A percentile compares a stretch with the other conserved stretches of the same genome.
phyloP scores from a whole-genome alignment of 1,140 invertebrate species.

The Grapholita molesta region DNA sequence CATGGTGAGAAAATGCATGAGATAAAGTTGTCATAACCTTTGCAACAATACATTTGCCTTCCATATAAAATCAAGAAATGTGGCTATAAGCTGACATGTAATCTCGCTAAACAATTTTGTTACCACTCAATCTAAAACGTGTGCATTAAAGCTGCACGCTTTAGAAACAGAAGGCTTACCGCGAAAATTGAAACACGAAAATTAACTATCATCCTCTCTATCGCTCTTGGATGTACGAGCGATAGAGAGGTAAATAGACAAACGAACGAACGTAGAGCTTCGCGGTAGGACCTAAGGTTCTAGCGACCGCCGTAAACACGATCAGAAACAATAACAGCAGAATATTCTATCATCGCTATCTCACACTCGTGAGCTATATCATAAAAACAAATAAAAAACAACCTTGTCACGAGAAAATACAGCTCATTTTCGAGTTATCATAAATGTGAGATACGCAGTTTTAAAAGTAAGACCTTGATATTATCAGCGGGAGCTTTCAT shows the following conservation, averaged over 20 bases:
- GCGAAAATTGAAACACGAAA: too few relatives aligned
- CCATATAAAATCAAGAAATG: neutral
- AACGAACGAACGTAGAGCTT: too few relatives aligned
- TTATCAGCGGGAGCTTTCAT: conserved; percentile 36
- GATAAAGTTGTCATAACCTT: neutral
- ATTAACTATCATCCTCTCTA: too few relatives aligned
- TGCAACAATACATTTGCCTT: neutral
- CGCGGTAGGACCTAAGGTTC: too few relatives aligned
- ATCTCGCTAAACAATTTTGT: conserved; percentile 8
- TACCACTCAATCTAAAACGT: conserved; percentile 11
- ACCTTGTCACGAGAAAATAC: neutral
- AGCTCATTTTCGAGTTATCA: neutral
- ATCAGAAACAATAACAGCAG: conserved; percentile 35
- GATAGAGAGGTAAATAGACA: too few relatives aligned
- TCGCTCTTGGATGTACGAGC: too few relatives aligned
- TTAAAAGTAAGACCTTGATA: neutral
- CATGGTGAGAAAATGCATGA: neutral
- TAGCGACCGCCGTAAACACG: neutral
- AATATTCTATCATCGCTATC: neutral
- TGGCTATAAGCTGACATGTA: neutral
- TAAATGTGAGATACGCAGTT: neutral
- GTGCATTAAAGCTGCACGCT: neutral
- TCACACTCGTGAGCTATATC: neutral
- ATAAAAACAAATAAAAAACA: neutral
- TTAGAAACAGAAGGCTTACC: neutral